Conservation (phyloP, 1,140 invertebrate genomes). For the Potamilus streckersoni region DNA sequence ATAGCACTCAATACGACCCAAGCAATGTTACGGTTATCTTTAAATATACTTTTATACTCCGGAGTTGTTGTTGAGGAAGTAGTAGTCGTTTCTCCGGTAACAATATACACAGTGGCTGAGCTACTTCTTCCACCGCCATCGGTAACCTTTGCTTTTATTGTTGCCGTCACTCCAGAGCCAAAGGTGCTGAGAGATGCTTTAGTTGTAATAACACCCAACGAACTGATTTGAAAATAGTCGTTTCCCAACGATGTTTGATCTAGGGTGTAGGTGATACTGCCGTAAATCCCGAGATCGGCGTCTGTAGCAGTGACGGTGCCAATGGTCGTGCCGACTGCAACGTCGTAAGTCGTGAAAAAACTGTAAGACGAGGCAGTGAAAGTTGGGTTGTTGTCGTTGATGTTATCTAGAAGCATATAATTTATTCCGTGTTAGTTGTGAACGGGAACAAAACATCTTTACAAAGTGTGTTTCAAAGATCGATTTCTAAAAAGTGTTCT, state of each 20-base stretch:
- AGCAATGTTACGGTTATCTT: conserved; percentile 13
- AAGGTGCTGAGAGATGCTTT: background rate
- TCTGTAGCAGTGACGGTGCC: conserved; percentile 42
- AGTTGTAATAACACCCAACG: conserved; percentile 1
- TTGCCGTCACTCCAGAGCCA: conserved; percentile 1
- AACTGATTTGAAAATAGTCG: conserved; percentile 11
- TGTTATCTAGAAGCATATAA: conserved; percentile 12
- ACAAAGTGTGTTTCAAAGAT: too few species aligned
- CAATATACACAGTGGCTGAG: too few species aligned
- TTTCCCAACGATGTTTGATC: conserved; percentile 13
- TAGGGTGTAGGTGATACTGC: conserved; percentile 8
- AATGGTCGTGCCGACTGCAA: conserved; percentile 19
- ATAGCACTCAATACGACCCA: conserved; percentile 7
- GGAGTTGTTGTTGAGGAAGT: conserved; percentile 9
- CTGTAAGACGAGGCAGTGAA: conserved; percentile 39
- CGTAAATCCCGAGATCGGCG: conserved; percentile 29
- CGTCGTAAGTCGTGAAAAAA: conserved; percentile 78
- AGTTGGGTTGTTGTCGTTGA: conserved; percentile 58
- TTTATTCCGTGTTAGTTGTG: background rate
- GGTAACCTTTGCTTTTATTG: background rate
- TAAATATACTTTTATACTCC: conserved; percentile 3
- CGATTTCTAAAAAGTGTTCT: too few species aligned
- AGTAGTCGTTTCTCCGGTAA: too few species aligned
- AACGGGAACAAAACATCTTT: too few species aligned
- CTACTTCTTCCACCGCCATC: too few species aligned